These are phyloP conservation scores for Natator depressus DNA, from an alignment of 2,113 vertebrate species.

Conservation along the genomic window DNA sequence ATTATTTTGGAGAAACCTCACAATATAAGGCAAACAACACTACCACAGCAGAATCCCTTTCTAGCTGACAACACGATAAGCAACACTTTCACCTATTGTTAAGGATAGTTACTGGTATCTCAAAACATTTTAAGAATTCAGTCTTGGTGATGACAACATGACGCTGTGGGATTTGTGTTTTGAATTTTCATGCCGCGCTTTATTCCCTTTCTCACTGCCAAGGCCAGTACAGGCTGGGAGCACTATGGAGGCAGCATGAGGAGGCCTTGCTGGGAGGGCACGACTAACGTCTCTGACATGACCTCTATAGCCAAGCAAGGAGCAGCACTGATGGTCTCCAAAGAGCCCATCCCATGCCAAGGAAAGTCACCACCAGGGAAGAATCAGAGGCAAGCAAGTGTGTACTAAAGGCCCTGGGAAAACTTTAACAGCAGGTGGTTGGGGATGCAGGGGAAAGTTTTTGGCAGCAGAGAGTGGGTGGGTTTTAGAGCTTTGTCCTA, in stretches of 20 bases:
- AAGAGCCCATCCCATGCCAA: background rate
- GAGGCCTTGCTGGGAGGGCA: background rate
- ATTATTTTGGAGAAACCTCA: conserved; percentile 69
- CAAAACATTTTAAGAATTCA: conserved; percentile 65
- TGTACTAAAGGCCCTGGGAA: background rate
- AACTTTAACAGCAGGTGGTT: conserved; percentile 56
- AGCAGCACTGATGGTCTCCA: background rate
- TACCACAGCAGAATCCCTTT: conserved; percentile 62
- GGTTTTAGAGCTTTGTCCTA: conserved; percentile 16
- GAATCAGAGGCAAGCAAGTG: background rate
- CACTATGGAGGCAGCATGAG: background rate
- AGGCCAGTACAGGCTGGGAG: background rate
- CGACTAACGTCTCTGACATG: background rate
- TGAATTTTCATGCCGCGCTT: background rate
- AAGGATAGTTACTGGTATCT: conserved; percentile 68
- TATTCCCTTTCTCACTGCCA: background rate
- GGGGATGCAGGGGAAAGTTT: conserved; percentile 55
- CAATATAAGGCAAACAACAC: conserved; percentile 52
- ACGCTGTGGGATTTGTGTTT: background rate
- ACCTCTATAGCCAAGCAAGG: background rate
- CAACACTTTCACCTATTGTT: conserved; percentile 65
- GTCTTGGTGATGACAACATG: background rate
- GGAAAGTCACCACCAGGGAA: background rate
- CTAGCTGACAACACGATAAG: conserved; percentile 42
- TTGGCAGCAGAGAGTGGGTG: conserved; percentile 54